Evolutionary conservation across 2,113 vertebrate species (phyloP).

Genomic region (Oryzias celebensis): DNA sequence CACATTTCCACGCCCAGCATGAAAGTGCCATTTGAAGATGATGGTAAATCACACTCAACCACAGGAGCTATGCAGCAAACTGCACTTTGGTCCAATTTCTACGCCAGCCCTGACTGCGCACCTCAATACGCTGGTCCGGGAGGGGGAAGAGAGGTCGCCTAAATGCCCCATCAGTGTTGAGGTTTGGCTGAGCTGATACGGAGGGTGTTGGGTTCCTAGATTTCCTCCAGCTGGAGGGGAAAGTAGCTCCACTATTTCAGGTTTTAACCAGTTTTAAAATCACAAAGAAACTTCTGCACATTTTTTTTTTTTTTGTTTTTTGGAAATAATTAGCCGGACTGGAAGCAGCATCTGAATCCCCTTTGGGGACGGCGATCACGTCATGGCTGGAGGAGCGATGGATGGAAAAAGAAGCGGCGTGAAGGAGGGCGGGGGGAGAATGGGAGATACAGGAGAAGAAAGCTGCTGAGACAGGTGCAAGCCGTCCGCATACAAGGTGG

Average conservation of each 20-base stretch:
- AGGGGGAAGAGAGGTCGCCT: constrained; percentile 48
- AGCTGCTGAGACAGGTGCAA: constrained; percentile 77
- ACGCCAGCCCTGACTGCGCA: constrained; percentile 38
- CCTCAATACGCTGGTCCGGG: constrained; percentile 53
- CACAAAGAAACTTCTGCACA: constrained; percentile 21
- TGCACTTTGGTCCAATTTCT: constrained; percentile 66
- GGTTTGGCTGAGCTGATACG: constrained; percentile 64
- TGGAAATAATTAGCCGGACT: constrained; percentile 58
- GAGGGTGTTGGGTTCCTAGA: constrained; percentile 73
- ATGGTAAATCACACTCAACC: constrained; percentile 67
- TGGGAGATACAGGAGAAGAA: constrained; percentile 38
- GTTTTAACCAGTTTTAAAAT: constrained; percentile 47
- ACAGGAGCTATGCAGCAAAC: constrained; percentile 60
- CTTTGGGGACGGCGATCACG: constrained; percentile 37
- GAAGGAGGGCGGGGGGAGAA: constrained; percentile 7
- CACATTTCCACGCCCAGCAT: constrained; percentile 74
- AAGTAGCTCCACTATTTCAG: constrained; percentile 42
- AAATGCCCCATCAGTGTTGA: constrained; percentile 69
- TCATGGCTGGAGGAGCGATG: constrained; percentile 19
- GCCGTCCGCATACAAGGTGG: constrained; percentile 77
- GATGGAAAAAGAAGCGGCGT: constrained; percentile 25
- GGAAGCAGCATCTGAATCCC: constrained; percentile 52
- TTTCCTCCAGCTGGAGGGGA: constrained; percentile 70
- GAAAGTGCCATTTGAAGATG: constrained; percentile 69
- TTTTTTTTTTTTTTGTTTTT: constrained; percentile 34